These are phyloP conservation scores for Catostomus latipinnis DNA, from an alignment of 2,797 vertebrate genomes.

Conservation along the genomic window DNA sequence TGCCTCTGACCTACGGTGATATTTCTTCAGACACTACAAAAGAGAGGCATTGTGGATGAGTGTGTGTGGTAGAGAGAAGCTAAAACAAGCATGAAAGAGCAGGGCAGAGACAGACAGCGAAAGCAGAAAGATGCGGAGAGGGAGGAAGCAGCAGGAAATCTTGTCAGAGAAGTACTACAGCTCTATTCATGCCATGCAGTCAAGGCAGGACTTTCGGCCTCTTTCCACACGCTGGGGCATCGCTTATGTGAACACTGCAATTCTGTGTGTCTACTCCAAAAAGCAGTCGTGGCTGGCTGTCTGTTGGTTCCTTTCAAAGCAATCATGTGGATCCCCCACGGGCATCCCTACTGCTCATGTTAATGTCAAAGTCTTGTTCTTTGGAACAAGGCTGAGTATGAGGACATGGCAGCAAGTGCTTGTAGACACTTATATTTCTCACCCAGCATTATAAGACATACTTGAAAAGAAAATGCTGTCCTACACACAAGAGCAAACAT, in stretches of 20 bases:
- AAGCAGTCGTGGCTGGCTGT: conserved; percentile 23
- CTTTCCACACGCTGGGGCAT: conserved; percentile 40
- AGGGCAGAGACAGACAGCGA: conserved; percentile 37
- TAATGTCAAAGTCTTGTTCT: conserved; percentile 78
- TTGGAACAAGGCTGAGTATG: conserved; percentile 61
- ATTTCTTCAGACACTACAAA: conserved; percentile 65
- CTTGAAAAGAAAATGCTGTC: conserved; percentile 45
- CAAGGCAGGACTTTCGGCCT: conserved; percentile 53
- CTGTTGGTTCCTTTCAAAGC: conserved; percentile 43
- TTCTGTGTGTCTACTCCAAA: conserved; percentile 28
- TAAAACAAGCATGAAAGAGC: conserved; percentile 45
- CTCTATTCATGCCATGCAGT: conserved; percentile 59
- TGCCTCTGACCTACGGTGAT: conserved; percentile 60
- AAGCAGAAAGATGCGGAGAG: conserved; percentile 42
- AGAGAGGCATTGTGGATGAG: conserved; percentile 28
- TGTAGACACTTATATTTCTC: conserved; percentile 66
- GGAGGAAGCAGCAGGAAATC: conserved; percentile 50
- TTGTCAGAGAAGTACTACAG: conserved; percentile 58
- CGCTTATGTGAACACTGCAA: conserved; percentile 56
- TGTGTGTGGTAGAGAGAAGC: conserved; percentile 24
- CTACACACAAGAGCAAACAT: conserved; percentile 59
- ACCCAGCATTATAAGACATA: conserved; percentile 58
- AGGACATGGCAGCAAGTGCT: conserved; percentile 67
- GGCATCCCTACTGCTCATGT: conserved; percentile 61
- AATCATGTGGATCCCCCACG: conserved; percentile 52